Conservation (phyloP, 2,888 invertebrate species). For the Scaptomyza cyrtandrae region DNA sequence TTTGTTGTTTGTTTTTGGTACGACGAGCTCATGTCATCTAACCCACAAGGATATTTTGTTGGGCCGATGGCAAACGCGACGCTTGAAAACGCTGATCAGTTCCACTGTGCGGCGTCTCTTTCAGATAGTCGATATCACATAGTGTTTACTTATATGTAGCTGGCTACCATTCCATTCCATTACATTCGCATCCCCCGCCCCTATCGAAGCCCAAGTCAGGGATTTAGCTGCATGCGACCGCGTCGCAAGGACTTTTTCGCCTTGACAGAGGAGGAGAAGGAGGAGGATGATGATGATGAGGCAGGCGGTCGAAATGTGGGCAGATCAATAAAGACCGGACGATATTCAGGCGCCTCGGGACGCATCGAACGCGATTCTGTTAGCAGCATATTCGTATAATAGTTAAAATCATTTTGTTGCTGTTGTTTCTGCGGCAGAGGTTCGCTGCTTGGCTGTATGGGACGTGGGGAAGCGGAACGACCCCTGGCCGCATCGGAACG, state of each 20-base stretch:
- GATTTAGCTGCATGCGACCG: slow-evolving; percentile 32
- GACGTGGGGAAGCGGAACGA: slow-evolving; percentile 26
- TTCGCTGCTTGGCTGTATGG: neutral
- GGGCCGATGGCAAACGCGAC: slow-evolving; percentile 7
- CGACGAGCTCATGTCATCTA: slow-evolving; percentile 4
- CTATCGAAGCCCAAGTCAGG: slow-evolving; percentile 13
- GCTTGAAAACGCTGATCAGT: slow-evolving; percentile 17
- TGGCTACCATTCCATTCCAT: slow-evolving; percentile 9
- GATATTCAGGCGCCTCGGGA: slow-evolving; percentile 79
- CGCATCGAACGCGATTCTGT: slow-evolving; percentile 75
- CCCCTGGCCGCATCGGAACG: slow-evolving; percentile 49
- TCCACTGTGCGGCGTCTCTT: slow-evolving; percentile 27
- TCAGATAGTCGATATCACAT: slow-evolving; percentile 66
- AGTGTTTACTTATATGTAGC: slow-evolving; percentile 56
- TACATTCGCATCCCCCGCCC: neutral
- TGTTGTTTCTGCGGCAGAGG: neutral
- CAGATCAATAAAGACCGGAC: slow-evolving; percentile 86
- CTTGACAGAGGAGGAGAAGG: slow-evolving; percentile 23
- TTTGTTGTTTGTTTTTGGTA: slow-evolving; percentile 19
- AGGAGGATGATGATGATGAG: slow-evolving; percentile 65
- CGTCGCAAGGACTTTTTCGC: slow-evolving; percentile 26
- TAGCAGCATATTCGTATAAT: slow-evolving; percentile 79
- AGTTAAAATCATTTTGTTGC: slow-evolving; percentile 61
- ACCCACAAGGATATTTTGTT: slow-evolving; percentile 8
- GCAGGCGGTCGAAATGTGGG: slow-evolving; percentile 86